Evolutionary conservation across 1,140 invertebrate genomes (phyloP), one percentile per base, ranked within the genome.

Genomic region (Elysia chlorotica): DNA sequence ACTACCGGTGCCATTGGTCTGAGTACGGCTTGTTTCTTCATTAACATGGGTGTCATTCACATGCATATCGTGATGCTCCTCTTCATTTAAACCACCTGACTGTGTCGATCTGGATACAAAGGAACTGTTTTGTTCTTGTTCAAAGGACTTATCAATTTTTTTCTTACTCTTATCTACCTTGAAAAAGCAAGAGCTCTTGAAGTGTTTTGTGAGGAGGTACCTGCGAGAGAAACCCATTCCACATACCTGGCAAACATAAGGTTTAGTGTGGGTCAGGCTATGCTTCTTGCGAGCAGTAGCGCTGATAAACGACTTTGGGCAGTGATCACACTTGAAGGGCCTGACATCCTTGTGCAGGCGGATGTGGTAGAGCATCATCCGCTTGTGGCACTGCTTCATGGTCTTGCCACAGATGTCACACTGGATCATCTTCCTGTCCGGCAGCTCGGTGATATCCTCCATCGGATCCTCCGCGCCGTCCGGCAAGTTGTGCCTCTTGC

Each of bases 341-440:
- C 69, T 25, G 10, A 71, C 69, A 63, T 71, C 69, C n/a, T 71
- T 71, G 28, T 71, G 69, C 2, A 57, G 36, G 2, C 69, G 56
- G 30, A 71, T 63, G 33, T 71, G 69, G 30, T 37, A 48, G 37
- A 30, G 31, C 69, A 71, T 71, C 0, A 71, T 10, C 14, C 69
- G 61, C 31, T 71, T 71, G 57, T 71, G 69, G 59, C 2, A 71
- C 23, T 56, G 63, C 21, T 71, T 61, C 69, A 71, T 71, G 5
- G 59, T 71, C 30, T 71, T 71, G 1, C 69, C 69, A 63, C 69
- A 71, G 28, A 71, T 71, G 30, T 71, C 59, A 63, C 69, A 71
- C 38, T 62, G 69, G 2, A 71, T 41, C 19, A 62, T 36, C 30
- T 71, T 71, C 57, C 63, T 25, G 2, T 71, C 31, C 19, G 30